These are phyloP conservation scores for Lacanobia wlatinum DNA, from an alignment of 2,888 invertebrate species.

Conservation along the genomic window DNA sequence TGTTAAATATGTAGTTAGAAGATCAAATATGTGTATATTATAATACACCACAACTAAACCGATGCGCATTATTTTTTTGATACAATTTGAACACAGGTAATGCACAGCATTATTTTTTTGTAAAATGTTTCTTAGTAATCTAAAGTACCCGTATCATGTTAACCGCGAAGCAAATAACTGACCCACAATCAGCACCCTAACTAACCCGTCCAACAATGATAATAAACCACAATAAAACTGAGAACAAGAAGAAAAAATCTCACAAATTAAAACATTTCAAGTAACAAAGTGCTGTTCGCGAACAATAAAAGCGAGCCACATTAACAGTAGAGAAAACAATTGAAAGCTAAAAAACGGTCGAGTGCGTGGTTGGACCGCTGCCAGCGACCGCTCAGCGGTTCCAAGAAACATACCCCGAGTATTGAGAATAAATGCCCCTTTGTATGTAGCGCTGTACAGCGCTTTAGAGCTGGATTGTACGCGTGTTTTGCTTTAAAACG, in stretches of 20 bases:
- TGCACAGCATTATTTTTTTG: too few species aligned
- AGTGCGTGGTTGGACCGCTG: slow-evolving; percentile 61
- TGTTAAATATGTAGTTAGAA: too few species aligned
- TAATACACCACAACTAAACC: too few species aligned
- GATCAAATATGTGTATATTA: too few species aligned
- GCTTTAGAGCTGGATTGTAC: slow-evolving; percentile 34
- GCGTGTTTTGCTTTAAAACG: slow-evolving; percentile 40
- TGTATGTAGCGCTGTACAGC: slow-evolving; percentile 44
- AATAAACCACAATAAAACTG: slow-evolving; percentile 47
- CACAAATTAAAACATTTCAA: slow-evolving; percentile 61
- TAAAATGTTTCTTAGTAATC: too few species aligned
- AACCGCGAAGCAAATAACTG: neutral
- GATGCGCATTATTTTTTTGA: too few species aligned
- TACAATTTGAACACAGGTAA: too few species aligned
- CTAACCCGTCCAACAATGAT: slow-evolving; percentile 35
- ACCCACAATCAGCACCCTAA: slow-evolving; percentile 11
- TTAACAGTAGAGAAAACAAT: slow-evolving; percentile 65
- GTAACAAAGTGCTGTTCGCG: slow-evolving; percentile 57
- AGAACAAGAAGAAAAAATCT: slow-evolving; percentile 34
- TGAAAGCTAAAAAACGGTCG: slow-evolving; percentile 62
- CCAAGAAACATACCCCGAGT: slow-evolving; percentile 54
- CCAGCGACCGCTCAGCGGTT: slow-evolving; percentile 55
- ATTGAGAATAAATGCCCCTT: slow-evolving; percentile 57
- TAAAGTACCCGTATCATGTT: too few species aligned
- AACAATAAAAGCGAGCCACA: slow-evolving; percentile 55